Conservation (phyloP, 2,888 invertebrate species). For the Watsonalla binaria region DNA sequence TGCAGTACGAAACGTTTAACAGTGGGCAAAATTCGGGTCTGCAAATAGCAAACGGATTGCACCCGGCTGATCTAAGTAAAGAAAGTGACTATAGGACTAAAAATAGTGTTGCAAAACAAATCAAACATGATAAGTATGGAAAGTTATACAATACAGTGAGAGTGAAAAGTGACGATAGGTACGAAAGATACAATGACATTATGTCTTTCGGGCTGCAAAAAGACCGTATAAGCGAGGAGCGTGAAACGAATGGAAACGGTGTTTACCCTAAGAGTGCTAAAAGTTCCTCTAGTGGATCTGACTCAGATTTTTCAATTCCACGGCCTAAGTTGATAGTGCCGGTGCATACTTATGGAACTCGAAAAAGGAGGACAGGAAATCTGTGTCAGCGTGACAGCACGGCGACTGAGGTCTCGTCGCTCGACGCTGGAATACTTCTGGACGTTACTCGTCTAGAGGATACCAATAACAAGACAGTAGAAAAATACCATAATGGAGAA, state of each 20-base stretch:
- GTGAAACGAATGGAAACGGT: constrained; percentile 47
- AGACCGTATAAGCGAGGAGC: constrained; percentile 56
- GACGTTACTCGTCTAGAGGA: constrained; percentile 64
- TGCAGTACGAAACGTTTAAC: constrained; percentile 70
- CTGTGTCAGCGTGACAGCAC: constrained; percentile 73
- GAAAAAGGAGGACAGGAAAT: constrained; percentile 89
- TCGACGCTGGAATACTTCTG: constrained; percentile 64
- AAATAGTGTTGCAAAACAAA: constrained; percentile 62
- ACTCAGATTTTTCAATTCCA: constrained; percentile 88
- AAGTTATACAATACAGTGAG: constrained; percentile 72
- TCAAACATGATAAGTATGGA: constrained; percentile 68
- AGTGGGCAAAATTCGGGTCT: constrained; percentile 49
- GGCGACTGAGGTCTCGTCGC: constrained; percentile 57
- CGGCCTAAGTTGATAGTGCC: constrained; percentile 92
- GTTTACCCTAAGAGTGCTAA: constrained; percentile 64
- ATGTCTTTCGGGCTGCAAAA: constrained; percentile 51
- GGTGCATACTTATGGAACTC: constrained; percentile 90
- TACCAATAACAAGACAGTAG: constrained; percentile 33
- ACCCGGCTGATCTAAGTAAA: constrained; percentile 53
- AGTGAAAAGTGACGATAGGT: constrained; percentile 74
- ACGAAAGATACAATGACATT: constrained; percentile 68
- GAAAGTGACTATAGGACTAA: constrained; percentile 74
- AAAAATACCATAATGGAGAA: constrained; percentile 44
- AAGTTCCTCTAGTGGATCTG: constrained; percentile 76
- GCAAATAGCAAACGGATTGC: constrained; percentile 51